These are phyloP conservation scores for Pararge aegeria DNA, from an alignment of 1,140 invertebrate species.

Conservation along the genomic window DNA sequence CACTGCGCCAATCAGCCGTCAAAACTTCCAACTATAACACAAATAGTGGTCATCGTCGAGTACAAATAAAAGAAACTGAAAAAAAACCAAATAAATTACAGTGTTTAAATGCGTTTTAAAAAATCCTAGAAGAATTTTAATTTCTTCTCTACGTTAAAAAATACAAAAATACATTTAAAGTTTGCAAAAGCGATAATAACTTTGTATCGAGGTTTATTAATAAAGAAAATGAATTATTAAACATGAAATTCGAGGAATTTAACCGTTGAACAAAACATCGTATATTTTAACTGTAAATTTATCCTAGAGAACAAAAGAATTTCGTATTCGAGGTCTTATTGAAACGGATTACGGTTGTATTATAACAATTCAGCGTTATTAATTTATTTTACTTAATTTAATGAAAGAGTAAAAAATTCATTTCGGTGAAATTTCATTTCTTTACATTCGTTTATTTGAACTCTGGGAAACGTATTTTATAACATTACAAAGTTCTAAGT, in stretches of 20 bases:
- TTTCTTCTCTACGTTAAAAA: background rate
- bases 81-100: too few relatives aligned
- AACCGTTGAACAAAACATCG: background rate
- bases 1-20: too few relatives aligned
- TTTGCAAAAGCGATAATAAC: background rate
- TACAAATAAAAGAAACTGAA: too few relatives aligned
- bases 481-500: too few relatives aligned
- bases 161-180: background rate
- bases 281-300: slow-evolving; percentile 1
- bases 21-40: too few relatives aligned
- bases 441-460: too few relatives aligned
- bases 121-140: too few relatives aligned
- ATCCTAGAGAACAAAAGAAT: background rate
- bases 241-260: background rate
- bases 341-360: background rate
- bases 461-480: too few relatives aligned
- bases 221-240: background rate
- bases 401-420: too few relatives aligned
- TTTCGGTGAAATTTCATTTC: too few relatives aligned
- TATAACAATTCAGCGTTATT: background rate
- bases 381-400: background rate
- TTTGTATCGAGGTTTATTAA: background rate
- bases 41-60: too few relatives aligned
- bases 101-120: too few relatives aligned
- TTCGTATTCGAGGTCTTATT: background rate